Evolutionary conservation across 2,113 vertebrate genomes (phyloP).

Genomic region (Myrmecobius fasciatus): DNA sequence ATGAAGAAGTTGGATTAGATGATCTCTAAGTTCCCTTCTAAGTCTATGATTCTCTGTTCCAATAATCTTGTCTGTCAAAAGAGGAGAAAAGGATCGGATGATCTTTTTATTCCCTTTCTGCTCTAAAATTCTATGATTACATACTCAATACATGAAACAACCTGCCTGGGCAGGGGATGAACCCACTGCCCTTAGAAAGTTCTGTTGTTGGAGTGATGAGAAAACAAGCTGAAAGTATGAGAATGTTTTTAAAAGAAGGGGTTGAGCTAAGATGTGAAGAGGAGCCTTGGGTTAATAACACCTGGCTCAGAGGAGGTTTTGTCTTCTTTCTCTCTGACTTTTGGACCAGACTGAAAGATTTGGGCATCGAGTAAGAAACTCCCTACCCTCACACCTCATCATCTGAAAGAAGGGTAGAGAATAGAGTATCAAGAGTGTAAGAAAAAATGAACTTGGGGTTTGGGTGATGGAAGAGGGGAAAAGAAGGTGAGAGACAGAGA

Average conservation of each 20-base stretch:
- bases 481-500: neutral
- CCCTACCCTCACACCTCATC: neutral
- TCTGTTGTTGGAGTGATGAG: neutral
- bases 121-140: neutral
- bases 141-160: neutral
- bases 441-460: neutral
- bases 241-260: neutral
- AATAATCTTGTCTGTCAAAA: neutral
- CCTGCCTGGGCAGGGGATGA: neutral
- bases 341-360: neutral
- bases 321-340: neutral
- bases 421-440: neutral
- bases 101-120: neutral
- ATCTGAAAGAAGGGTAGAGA: neutral
- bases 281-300: neutral
- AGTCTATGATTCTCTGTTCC: neutral
- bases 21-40: neutral
- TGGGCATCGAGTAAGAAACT: neutral
- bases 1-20: neutral
- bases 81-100: neutral
- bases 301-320: neutral
- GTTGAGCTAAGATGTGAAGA: neutral
- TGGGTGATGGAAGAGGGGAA: neutral
- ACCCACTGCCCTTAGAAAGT: neutral
- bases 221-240: neutral